phyloP scores from a whole-genome alignment of 1,140 invertebrate species.

The Hermatobates lingyangjiaoensis region DNA sequence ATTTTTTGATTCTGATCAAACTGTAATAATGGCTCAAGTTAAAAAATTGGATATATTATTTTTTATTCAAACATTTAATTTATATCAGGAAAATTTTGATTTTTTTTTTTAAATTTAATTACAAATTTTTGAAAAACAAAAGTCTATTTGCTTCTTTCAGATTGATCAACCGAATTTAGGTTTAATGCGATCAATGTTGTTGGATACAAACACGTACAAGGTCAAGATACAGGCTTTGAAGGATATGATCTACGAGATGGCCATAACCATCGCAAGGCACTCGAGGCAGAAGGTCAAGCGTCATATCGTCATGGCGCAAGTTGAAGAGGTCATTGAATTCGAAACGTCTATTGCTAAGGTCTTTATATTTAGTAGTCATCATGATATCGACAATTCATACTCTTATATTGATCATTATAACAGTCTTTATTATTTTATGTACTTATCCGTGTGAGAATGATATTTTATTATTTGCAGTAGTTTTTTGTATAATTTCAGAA shows the following conservation, averaged over 20 bases:
- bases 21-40: too few relatives aligned
- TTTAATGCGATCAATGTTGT: constrained; percentile 32
- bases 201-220: constrained; percentile 21
- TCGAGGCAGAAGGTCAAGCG: constrained; percentile 4
- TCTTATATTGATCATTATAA: too few relatives aligned
- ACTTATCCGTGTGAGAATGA: too few relatives aligned
- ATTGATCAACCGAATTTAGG: constrained; percentile 32
- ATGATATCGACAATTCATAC: too few relatives aligned
- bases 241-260: constrained; percentile 25
- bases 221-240: constrained; percentile 28
- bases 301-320: constrained; percentile 23
- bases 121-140: neutral
- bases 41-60: neutral
- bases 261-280: constrained; percentile 14
- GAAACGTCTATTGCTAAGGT: constrained; percentile 40
- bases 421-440: too few relatives aligned
- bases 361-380: too few relatives aligned
- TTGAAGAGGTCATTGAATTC: constrained; percentile 33
- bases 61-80: neutral
- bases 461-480: too few relatives aligned
- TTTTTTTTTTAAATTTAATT: neutral
- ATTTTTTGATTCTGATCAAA: too few relatives aligned
- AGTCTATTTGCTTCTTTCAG: constrained; percentile 20
- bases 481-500: too few relatives aligned
- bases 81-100: neutral